These are phyloP conservation scores for Hycleus phaleratus DNA, from an alignment of 1,140 invertebrate species.

Conservation along the genomic window DNA sequence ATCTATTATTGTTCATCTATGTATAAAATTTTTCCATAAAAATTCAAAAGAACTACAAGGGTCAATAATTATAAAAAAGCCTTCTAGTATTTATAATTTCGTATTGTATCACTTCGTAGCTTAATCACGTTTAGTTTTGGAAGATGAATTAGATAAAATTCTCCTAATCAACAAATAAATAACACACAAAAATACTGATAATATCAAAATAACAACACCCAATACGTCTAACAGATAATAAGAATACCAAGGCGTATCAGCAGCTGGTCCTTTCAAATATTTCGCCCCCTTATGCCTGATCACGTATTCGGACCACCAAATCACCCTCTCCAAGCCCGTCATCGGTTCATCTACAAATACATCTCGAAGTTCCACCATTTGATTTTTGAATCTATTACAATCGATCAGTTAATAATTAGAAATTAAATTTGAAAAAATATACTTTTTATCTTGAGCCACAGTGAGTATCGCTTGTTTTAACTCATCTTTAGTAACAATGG, in stretches of 20 bases:
- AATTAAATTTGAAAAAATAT: neutral
- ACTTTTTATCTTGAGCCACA: slow-evolving; percentile 15
- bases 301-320: slow-evolving; percentile 43
- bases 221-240: slow-evolving; percentile 38
- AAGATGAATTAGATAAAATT: no score
- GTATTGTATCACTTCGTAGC: no score
- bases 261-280: slow-evolving; percentile 28
- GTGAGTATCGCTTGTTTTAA: slow-evolving; percentile 16
- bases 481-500: slow-evolving; percentile 2
- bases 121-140: no score
- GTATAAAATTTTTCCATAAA: no score
- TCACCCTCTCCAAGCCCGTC: slow-evolving; percentile 30
- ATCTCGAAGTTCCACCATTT: neutral
- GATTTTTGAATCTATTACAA: neutral
- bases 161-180: no score
- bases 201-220: no score
- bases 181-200: no score
- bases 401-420: no score
- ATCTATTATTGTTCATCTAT: no score
- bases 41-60: no score
- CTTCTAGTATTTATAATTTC: no score
- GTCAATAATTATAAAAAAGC: no score
- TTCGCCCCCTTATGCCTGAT: slow-evolving; percentile 34
- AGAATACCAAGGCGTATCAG: slow-evolving; percentile 36
- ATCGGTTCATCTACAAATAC: slow-evolving; percentile 24